Evolutionary conservation across 2,797 vertebrate genomes (phyloP), one percentile per base, ranked within the genome.

Genomic region (Acrossocheilus wenchowensis): DNA sequence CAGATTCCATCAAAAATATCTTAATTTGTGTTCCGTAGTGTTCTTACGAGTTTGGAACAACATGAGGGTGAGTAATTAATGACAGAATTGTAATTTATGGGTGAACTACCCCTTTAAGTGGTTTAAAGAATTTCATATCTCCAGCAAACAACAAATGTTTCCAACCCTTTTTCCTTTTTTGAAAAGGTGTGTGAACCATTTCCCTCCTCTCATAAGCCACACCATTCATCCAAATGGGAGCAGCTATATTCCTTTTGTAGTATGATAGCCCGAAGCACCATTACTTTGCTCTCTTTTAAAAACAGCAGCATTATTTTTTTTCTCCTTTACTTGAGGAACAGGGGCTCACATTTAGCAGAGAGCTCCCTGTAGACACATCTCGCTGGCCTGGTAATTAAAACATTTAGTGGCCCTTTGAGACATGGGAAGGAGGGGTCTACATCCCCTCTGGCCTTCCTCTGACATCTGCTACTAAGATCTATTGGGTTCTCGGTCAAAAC

Each of bases 321-420:
- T 81, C 12, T 52, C 68, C 64, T n/a, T 26, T 88, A 89, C 88
- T 87, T 90, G 87, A 83, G 88, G 90, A 93, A 89, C 85, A 91
- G 88, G 64, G 91, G 78, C 36, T 87, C 89, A 87, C 78, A 83
- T 91, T 93, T 91, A 89, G 86, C 57, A 92, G 90, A 36, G 39
- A 84, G 89, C 87, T 93, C 92, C 90, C 87, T 1, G 72, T 89
- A 92, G 93, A 90, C 87, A 41, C 81, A 78, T 90, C 89, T 90
- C 86, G 87, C 85, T 84, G 89, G 91, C 88, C 90, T 92, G 90
- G 90, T 94, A 93, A 94, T 95, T 92, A 94, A 93, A 87, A 91
- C 91, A 93, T 93, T 93, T 93, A 91, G 91, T 90, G 91, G 90
- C 92, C 91, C 87, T 87, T 89, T 90, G 92, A 92, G 90, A 91